Conservation (phyloP, 2,113 vertebrate species). For the Lynx canadensis region DNA sequence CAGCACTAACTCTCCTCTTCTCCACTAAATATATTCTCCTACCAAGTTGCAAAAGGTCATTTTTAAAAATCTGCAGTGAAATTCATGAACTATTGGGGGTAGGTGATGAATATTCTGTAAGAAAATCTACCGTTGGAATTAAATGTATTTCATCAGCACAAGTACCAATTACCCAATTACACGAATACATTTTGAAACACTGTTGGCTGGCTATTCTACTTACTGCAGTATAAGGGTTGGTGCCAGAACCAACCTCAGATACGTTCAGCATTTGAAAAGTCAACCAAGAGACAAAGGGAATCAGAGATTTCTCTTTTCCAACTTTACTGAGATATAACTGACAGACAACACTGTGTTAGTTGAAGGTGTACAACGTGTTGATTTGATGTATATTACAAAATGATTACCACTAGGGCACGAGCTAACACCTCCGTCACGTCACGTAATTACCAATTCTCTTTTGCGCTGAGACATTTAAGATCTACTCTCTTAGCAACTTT, state of each 20-base stretch:
- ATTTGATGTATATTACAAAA: background rate
- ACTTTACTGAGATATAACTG: background rate
- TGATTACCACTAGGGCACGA: background rate
- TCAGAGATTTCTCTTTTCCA: background rate
- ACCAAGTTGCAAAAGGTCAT: background rate
- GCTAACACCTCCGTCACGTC: background rate
- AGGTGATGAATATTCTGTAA: background rate
- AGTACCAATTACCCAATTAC: background rate
- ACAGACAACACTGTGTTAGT: background rate
- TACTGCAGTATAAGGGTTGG: background rate
- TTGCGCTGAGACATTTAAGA: background rate
- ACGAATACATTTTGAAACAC: constrained; percentile 41
- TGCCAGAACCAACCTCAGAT: background rate
- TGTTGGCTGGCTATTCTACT: background rate
- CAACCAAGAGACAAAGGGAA: background rate
- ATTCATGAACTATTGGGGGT: background rate
- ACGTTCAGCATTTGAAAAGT: background rate
- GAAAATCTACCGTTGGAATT: constrained; percentile 24
- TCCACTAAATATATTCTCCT: background rate
- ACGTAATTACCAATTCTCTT: background rate
- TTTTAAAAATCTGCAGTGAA: constrained; percentile 38
- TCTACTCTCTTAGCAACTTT: background rate
- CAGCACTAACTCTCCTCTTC: background rate
- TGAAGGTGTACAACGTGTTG: background rate
- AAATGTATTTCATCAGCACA: background rate